Evolutionary conservation across 2,797 vertebrate genomes (phyloP), one percentile per base, ranked within the genome.

Genomic region (Catharus ustulatus): DNA sequence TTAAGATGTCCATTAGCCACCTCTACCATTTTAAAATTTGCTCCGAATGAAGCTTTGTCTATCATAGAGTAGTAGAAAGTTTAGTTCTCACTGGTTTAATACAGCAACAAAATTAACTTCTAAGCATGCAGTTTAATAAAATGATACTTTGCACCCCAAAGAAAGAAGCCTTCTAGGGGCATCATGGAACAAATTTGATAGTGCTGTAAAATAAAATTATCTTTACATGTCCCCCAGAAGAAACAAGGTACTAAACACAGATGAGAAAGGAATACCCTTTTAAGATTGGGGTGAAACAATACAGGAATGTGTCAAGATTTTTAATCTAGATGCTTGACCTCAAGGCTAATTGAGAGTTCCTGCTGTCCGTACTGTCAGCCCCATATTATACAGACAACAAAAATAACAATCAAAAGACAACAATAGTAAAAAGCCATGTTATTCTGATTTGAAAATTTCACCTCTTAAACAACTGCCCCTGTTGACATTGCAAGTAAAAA

Each of bases 251-350:
- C 89, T 93, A 95, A 97, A 90, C 30, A 87, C 13, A 84, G 61
- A 92, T 76, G 69, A 93, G 76, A 94, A 96, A 95, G 72, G 58
- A 96, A 81, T 21, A 36, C 34, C 51, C 51, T 83, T 95, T 89
- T 52, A 89, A 71, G 93, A 97, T 12, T 67, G 84, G 94, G 90
- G 84, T 86, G 66, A 90, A 96, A 96, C 6, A 54, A 95, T 76
- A 94, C 34, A 89, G 46, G 64, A 69, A 63, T n/a, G 26, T 79
- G 91, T 77, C 57, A 75, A 91, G 84, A 94, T 89, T 96, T 90
- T 94, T 86, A 66, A 55, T 84, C 54, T 59, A 73, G 80, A 89
- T 67, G 88, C 30, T 66, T 96, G 95, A 96, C 89, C 92, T 73
- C 32, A 30, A 72, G 87, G 82, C 86, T 89, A 94, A 94, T 62